Evolutionary conservation across 2,888 invertebrate genomes (phyloP).

Genomic region (Drosophila neonasuta): DNA sequence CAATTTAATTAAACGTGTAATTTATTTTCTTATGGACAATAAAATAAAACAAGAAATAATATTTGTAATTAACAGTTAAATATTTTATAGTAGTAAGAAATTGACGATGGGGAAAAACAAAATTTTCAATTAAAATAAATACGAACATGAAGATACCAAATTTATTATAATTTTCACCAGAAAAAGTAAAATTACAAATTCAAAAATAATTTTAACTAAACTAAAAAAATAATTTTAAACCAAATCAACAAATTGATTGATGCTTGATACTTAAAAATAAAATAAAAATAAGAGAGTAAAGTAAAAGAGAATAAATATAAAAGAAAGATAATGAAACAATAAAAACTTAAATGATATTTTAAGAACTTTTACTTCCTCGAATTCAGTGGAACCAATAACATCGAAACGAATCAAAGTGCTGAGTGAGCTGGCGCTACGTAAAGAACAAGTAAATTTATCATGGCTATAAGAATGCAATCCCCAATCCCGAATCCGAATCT

Average conservation of each 20-base stretch:
- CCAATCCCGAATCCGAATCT: background rate
- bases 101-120: no score
- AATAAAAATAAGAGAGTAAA: background rate
- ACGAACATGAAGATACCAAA: no score
- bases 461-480: slow-evolving; percentile 14
- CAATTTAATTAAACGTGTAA: no score
- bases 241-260: background rate
- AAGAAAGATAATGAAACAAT: background rate
- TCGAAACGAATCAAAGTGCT: background rate
- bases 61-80: no score
- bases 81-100: no score
- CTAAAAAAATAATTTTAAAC: background rate
- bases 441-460: slow-evolving; percentile 5
- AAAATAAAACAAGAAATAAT: no score
- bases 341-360: background rate
- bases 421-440: background rate
- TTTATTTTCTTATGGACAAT: no score
- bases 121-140: no score
- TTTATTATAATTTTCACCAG: no score
- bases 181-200: no score
- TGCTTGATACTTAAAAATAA: background rate
- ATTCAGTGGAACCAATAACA: slow-evolving; percentile 1
- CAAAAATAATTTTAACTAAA: background rate
- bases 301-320: background rate
- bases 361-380: background rate